Evolutionary conservation across 1,140 invertebrate species (phyloP).

Genomic region (Himalopsyche phryganea): DNA sequence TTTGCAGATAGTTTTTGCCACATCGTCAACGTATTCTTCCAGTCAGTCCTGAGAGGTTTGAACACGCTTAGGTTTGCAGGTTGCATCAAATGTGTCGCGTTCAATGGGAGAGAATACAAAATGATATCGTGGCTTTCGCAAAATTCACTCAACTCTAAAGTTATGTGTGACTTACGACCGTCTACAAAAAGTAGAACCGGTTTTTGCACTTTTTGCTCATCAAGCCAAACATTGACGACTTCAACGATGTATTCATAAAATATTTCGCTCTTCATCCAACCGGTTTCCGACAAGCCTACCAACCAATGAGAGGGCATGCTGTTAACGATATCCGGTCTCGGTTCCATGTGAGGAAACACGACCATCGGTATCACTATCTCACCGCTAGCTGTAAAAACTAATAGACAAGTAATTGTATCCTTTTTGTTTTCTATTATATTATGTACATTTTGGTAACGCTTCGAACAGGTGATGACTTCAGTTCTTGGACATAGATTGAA

Average conservation of each 20-base stretch:
- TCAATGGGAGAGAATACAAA: slow-evolving; percentile 43
- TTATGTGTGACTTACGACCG: slow-evolving; percentile 44
- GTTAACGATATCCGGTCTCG: slow-evolving; percentile 32
- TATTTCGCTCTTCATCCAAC: slow-evolving; percentile 42
- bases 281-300: slow-evolving; percentile 39
- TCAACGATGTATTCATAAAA: slow-evolving; percentile 47
- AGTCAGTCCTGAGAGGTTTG: slow-evolving; percentile 37
- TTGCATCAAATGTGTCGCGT: slow-evolving; percentile 46
- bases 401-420: slow-evolving; percentile 39
- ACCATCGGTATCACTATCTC: slow-evolving; percentile 31
- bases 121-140: slow-evolving; percentile 42
- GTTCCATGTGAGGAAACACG: slow-evolving; percentile 35
- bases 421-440: slow-evolving; percentile 39
- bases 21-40: slow-evolving; percentile 36
- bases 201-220: slow-evolving; percentile 36
- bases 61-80: slow-evolving; percentile 45
- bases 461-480: slow-evolving; percentile 36
- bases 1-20: too few species aligned
- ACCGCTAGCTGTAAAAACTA: slow-evolving; percentile 36
- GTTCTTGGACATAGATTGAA: slow-evolving; percentile 39
- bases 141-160: slow-evolving; percentile 38
- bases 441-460: slow-evolving; percentile 37
- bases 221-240: slow-evolving; percentile 38
- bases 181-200: slow-evolving; percentile 43
- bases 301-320: slow-evolving; percentile 38